A percentile compares a stretch with the other conserved stretches of the same genome.
Conservation (phyloP, 2,113 vertebrate species). For the Ptilorrhoa leucosticta region DNA sequence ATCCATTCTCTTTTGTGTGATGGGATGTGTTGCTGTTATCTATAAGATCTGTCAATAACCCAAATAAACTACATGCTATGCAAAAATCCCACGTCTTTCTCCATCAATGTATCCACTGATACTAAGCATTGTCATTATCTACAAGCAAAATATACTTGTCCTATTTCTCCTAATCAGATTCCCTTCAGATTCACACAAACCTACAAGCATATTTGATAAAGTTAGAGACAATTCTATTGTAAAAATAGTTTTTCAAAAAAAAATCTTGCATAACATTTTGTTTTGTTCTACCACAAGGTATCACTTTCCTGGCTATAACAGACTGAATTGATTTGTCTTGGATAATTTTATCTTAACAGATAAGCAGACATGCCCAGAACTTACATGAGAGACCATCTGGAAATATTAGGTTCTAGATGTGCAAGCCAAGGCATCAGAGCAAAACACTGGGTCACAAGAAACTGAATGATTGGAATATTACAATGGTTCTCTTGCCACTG, state of each 20-base stretch:
- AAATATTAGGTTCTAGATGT: neutral
- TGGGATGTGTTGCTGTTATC: neutral
- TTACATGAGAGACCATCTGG: neutral
- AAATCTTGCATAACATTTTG: neutral
- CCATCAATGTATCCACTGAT: neutral
- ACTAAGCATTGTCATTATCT: neutral
- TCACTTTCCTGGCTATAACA: neutral
- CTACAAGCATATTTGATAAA: neutral
- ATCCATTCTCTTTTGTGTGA: neutral
- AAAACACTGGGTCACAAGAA: neutral
- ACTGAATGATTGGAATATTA: neutral
- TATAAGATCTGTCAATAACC: neutral
- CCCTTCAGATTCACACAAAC: neutral
- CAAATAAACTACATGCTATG: neutral
- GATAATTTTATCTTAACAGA: neutral
- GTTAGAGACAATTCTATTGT: neutral
- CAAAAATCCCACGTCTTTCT: neutral
- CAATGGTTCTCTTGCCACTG: neutral
- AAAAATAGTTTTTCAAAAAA: neutral
- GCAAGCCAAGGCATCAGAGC: neutral
- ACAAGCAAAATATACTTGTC: neutral
- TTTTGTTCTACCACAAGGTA: neutral
- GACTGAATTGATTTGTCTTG: neutral
- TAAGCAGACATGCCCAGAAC: neutral
- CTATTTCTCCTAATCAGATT: neutral